Evolutionary conservation across 2,113 vertebrate species (phyloP).

Genomic region (Corvus hawaiiensis): DNA sequence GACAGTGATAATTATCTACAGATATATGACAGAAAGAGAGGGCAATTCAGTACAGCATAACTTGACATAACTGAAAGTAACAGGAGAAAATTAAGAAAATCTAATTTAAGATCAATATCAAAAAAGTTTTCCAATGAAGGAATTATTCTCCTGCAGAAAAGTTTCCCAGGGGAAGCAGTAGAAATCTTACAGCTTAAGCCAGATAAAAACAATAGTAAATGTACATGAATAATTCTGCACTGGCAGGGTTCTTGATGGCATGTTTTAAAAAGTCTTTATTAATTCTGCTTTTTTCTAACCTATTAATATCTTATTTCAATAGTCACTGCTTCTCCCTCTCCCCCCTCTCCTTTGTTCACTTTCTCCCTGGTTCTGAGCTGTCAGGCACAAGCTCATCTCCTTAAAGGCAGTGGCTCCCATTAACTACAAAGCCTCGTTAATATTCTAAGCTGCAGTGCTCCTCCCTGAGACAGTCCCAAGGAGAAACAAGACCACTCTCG

Average conservation of each 20-base stretch:
- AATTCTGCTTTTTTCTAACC: conserved; percentile 38
- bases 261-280: conserved; percentile 42
- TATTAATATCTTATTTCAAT: conserved; percentile 60
- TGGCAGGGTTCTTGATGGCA: conserved; percentile 33
- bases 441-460: conserved; percentile 29
- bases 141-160: background rate
- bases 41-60: background rate
- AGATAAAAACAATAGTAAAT: conserved; percentile 54
- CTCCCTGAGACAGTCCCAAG: background rate
- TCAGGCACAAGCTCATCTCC: conserved; percentile 37
- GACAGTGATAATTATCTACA: background rate
- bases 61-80: conserved; percentile 26
- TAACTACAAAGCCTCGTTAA: background rate
- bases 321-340: conserved; percentile 1
- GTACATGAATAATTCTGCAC: conserved; percentile 28
- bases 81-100: background rate
- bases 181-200: background rate
- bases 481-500: background rate
- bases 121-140: background rate
- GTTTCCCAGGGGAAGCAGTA: background rate
- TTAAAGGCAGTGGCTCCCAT: conserved; percentile 17
- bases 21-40: background rate
- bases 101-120: conserved; percentile 33
- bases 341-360: conserved; percentile 28
- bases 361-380: conserved; percentile 19